These are phyloP conservation scores for Tringa solitaria DNA, from an alignment of 2,113 vertebrate species.

Conservation along the genomic window DNA sequence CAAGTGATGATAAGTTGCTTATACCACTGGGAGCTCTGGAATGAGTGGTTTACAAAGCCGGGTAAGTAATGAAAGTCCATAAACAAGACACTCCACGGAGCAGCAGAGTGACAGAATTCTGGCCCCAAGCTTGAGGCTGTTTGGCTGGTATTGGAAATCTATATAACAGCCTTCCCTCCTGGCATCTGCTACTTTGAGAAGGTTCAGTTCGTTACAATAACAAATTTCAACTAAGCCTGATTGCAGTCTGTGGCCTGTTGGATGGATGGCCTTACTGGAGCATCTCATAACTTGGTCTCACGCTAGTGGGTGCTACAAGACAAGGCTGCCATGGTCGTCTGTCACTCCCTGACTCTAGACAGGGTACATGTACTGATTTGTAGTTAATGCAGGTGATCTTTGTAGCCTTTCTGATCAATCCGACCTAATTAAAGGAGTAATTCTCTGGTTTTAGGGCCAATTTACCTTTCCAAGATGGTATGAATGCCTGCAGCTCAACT, in stretches of 20 bases:
- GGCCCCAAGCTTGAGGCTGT: constrained; percentile 39
- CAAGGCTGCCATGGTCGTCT: neutral
- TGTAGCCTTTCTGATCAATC: constrained; percentile 57
- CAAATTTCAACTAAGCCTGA: neutral
- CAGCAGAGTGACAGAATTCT: constrained; percentile 54
- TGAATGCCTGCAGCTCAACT: constrained; percentile 46
- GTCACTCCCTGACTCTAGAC: neutral
- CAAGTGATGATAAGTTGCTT: constrained; percentile 59
- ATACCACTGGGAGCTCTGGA: constrained; percentile 44
- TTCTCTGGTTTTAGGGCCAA: constrained; percentile 36
- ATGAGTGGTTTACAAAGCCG: constrained; percentile 44
- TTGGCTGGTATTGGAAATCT: constrained; percentile 69
- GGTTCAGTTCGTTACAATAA: constrained; percentile 63
- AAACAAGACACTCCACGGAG: constrained; percentile 48
- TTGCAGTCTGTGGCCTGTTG: neutral
- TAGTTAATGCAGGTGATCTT: constrained; percentile 1
- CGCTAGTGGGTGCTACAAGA: neutral
- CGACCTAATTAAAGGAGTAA: constrained; percentile 67
- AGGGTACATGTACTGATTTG: neutral
- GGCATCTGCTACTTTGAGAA: constrained; percentile 60
- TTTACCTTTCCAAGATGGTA: constrained; percentile 33
- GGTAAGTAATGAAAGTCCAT: constrained; percentile 61
- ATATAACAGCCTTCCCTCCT: constrained; percentile 51
- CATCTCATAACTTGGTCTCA: neutral
- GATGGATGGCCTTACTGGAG: neutral